Conservation (phyloP, 2,113 vertebrate genomes). For the Mionectes macconnelli region DNA sequence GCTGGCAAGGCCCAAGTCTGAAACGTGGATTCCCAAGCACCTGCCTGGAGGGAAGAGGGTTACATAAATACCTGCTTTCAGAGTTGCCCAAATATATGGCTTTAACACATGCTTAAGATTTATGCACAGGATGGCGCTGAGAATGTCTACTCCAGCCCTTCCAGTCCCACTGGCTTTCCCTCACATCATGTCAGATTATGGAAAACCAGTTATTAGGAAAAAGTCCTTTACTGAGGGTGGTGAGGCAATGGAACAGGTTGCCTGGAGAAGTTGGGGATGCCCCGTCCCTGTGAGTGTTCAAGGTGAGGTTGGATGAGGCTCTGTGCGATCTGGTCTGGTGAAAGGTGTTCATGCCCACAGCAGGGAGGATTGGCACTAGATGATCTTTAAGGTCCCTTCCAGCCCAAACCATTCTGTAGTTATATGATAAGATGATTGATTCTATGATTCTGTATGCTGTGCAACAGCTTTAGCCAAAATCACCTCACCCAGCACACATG, state of each 20-base stretch:
- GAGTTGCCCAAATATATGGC: not conserved
- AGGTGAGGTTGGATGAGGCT: not conserved
- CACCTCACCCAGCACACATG: accelerated
- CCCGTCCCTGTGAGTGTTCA: not conserved
- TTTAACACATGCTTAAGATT: not conserved
- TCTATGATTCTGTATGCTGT: not conserved
- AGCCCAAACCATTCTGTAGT: not conserved
- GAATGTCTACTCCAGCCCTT: not conserved
- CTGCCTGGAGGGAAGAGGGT: not conserved
- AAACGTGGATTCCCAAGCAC: not conserved
- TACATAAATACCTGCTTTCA: not conserved
- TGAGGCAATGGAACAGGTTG: not conserved
- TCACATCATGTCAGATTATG: not conserved
- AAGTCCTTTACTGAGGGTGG: not conserved
- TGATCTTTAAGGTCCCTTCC: not conserved
- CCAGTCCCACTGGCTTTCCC: not conserved
- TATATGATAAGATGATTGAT: not conserved
- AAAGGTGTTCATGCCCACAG: not conserved
- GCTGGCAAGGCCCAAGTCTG: not conserved
- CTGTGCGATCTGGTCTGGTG: not conserved
- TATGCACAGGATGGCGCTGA: not conserved
- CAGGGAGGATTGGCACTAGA: not conserved
- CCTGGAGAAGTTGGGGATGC: not conserved
- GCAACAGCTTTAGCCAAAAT: not conserved
- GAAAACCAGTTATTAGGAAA: not conserved